Evolutionary conservation across 2,113 vertebrate species (phyloP), one percentile per base, ranked within the genome.

Genomic region (Hippocampus barbouri): DNA sequence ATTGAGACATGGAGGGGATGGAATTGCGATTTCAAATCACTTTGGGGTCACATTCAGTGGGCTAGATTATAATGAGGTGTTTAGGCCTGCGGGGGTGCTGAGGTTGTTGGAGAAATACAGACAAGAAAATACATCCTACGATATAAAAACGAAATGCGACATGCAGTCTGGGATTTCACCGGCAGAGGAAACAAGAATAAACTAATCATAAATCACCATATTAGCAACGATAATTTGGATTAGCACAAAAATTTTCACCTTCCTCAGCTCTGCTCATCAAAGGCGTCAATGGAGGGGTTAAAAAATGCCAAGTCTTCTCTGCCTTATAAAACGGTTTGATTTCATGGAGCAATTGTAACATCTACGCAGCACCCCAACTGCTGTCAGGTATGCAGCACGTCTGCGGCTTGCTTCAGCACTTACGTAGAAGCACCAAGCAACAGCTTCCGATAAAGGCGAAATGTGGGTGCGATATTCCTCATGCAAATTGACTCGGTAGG

Each of bases 401-500:
- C 30, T 60, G 54, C n/a, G 30, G 16, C 73, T 62, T 15, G 56
- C 68, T 78, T 66, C 76, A 38, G 34, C 34, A 38, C 74, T 71
- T 49, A 51, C 40, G 62, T 57, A 23, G 4, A 65, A 38, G 73
- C 65, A 79, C 79, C 75, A 83, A 85, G 75, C 81, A 78, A 76
- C 83, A 83, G 79, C 80, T 84, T 79, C 51, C 71, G 72, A 78
- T 70, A 56, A 66, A 78, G 73, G 77, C 25, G 41, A 70, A 78
- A 70, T 77, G 85, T 56, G 73, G 70, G 77, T 81, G 87, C 79
- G 68, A 76, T 78, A 71, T 72, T 61, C 68, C 74, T 78, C 68
- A 83, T 80, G 79, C 75, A 82, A 83, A 86, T 81, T 34, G 80
- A 70, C 74, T 51, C 21, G 43, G 27, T n/a, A 0, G 30, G 54